These are phyloP conservation scores for Lagria hirta DNA, from an alignment of 2,888 invertebrate genomes.

Conservation along the genomic window DNA sequence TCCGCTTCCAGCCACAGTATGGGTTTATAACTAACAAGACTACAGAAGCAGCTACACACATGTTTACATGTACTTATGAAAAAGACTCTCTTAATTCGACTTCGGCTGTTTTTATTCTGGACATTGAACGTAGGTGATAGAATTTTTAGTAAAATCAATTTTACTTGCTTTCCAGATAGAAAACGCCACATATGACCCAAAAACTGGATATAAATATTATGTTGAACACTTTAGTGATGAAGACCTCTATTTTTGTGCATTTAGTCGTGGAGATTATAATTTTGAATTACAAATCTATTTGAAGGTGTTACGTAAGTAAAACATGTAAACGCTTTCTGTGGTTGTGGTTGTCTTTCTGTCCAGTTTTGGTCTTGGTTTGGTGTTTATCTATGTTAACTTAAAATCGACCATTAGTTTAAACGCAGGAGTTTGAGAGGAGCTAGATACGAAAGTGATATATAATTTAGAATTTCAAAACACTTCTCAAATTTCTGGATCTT, in stretches of 20 bases:
- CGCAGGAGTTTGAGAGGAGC: no score
- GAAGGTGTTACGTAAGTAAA: constrained; percentile 37
- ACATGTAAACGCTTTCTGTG: constrained; percentile 9
- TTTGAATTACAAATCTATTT: constrained; percentile 16
- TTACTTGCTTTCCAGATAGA: constrained; percentile 42
- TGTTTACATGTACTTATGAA: constrained; percentile 9
- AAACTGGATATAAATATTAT: constrained; percentile 53
- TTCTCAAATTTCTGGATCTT: no score
- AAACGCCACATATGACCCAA: constrained; percentile 51
- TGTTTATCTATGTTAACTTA: constrained; percentile 12
- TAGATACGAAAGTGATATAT: no score
- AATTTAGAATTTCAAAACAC: no score
- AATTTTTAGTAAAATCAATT: constrained; percentile 4
- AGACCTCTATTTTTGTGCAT: constrained; percentile 43
- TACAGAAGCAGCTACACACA: constrained; percentile 7
- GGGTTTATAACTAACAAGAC: constrained; percentile 34
- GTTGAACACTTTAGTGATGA: constrained; percentile 44
- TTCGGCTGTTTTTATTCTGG: constrained; percentile 13
- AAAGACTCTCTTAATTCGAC: background rate
- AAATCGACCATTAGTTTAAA: no score
- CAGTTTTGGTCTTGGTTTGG: constrained; percentile 29
- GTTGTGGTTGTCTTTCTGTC: constrained; percentile 17
- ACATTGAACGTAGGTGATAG: constrained; percentile 28
- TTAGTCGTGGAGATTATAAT: constrained; percentile 31
- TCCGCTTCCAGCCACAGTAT: constrained; percentile 29